Evolutionary conservation across 2,113 vertebrate genomes (phyloP), one percentile per base, ranked within the genome.

Genomic region (Sebastes schlegelii): DNA sequence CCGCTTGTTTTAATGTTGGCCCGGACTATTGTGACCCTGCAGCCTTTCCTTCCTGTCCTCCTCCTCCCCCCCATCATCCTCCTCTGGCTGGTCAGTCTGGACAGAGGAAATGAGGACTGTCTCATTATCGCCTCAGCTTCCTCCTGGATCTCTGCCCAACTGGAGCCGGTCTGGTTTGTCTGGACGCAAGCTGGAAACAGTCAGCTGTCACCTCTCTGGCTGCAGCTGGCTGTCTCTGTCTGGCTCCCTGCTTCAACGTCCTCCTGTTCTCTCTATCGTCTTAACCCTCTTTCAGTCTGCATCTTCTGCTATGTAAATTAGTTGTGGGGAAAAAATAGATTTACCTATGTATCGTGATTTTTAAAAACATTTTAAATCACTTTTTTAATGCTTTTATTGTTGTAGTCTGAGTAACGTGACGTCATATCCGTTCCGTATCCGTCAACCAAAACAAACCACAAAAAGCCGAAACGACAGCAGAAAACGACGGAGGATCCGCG

Each of bases 61-160:
- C 49, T 73, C 79, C 16, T 81, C 51, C 60, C 48, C 68, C 40
- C 55, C n/a, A n/a, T 34, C 64, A 19, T 58, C 81, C 9, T 79
- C 79, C 58, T 57, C 77, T 72, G 60, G 73, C 74, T 77, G 80
- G 63, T 87, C 86, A 80, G 64, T 73, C 78, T 89, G 87, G 86
- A 74, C 34, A 49, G 57, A 74, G 49, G 85, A 77, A 88, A 90
- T 57, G 74, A 78, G 74, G 71, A 75, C 76, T 51, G 83, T 91
- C 89, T 95, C 92, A 93, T 95, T 93, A 93, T 84, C 92, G 26
- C 58, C 66, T 67, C 34, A 85, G 88, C 86, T 91, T 93, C 82
- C 88, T 73, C 62, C 83, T 95, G 92, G 86, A 87, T 51, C 57
- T 14, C 46, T 67, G 94, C 90, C 94, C 94, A 90, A 16, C 60